Percentiles rank a stretch among this genome's conserved stretches.
Conservation (phyloP, 2,797 vertebrate genomes). For the Melanotaenia trifasciata region DNA sequence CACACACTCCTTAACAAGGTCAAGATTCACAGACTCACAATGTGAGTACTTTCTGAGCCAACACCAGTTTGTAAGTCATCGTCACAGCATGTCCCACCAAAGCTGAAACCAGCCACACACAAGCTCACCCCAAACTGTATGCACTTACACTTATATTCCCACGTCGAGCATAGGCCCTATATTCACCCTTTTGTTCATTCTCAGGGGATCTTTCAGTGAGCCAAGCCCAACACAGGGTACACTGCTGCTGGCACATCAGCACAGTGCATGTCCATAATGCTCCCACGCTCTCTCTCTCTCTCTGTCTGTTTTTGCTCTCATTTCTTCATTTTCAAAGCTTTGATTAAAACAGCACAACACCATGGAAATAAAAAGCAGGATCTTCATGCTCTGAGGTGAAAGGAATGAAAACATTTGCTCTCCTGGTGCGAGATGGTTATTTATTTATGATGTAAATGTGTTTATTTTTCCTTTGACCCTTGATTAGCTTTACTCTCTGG, state of each 20-base stretch:
- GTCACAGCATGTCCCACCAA: constrained; percentile 52
- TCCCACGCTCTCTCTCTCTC: constrained; percentile 27
- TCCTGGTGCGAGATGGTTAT: constrained; percentile 78
- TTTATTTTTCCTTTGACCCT: constrained; percentile 64
- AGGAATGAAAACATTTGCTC: constrained; percentile 67
- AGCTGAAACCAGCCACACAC: constrained; percentile 54
- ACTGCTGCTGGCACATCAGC: constrained; percentile 79
- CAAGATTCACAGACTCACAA: constrained; percentile 30
- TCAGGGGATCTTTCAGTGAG: constrained; percentile 83
- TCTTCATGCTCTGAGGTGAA: constrained; percentile 60
- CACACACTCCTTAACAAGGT: constrained; percentile 25
- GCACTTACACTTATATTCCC: constrained; percentile 58
- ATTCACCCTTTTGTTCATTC: constrained; percentile 76
- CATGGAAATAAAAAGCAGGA: constrained; percentile 42
- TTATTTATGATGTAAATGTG: constrained; percentile 83
- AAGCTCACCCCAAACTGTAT: constrained; percentile 40
- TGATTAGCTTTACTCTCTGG: constrained; percentile 76
- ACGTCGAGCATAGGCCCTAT: constrained; percentile 47
- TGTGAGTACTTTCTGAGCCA: constrained; percentile 51
- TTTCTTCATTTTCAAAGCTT: constrained; percentile 75
- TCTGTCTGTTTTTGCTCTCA: constrained; percentile 24
- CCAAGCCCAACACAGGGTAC: constrained; percentile 75
- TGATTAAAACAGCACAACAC: constrained; percentile 54
- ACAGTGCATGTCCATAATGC: constrained; percentile 74
- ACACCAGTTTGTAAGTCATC: constrained; percentile 44